Conservation (phyloP, 2,113 vertebrate species). For the Erinaceus europaeus region DNA sequence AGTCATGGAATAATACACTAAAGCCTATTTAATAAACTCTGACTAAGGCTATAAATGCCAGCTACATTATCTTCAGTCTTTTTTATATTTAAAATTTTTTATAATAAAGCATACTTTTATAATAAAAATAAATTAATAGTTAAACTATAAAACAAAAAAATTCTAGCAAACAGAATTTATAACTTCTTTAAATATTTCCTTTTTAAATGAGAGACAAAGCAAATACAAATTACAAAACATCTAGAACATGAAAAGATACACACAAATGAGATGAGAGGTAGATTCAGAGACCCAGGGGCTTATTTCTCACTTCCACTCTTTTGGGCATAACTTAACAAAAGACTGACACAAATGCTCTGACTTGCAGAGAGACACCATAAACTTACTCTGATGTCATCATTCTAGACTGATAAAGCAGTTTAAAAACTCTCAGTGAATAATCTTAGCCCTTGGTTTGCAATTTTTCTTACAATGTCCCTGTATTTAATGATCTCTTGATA, state of each 20-base stretch:
- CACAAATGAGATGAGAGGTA: background rate
- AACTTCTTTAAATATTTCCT: background rate
- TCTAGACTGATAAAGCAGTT: background rate
- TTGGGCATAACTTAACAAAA: background rate
- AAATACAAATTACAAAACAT: background rate
- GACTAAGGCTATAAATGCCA: too few species aligned
- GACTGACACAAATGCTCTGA: background rate
- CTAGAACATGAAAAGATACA: background rate
- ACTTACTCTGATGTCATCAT: background rate
- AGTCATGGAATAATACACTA: too few species aligned
- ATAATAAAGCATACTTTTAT: too few species aligned
- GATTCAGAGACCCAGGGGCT: background rate
- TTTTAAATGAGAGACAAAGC: background rate
- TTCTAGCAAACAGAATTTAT: background rate
- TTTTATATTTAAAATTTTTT: too few species aligned
- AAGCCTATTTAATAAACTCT: too few species aligned
- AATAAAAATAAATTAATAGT: background rate
- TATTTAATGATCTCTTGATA: background rate
- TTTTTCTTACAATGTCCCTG: background rate
- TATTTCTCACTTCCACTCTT: background rate
- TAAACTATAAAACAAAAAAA: background rate
- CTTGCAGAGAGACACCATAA: background rate
- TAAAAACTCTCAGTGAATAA: background rate
- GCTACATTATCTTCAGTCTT: too few species aligned
- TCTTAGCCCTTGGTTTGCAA: background rate